Evolutionary conservation across 92 coral and sea anemone species (phyloP), one percentile per base, ranked within the genome.

Genomic region (Chrysogorgia sp.): DNA sequence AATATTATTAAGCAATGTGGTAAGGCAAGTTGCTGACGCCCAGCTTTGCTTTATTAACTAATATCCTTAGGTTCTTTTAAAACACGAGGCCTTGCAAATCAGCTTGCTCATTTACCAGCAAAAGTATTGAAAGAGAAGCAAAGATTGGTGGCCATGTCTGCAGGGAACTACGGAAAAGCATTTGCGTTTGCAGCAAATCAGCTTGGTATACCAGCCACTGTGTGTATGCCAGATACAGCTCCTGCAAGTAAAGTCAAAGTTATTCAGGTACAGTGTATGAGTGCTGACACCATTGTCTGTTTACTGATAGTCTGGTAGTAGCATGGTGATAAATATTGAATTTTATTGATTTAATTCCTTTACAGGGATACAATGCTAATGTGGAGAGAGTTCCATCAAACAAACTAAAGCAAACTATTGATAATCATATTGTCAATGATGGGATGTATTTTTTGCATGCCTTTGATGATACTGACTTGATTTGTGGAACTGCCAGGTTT

Each of bases 111-210:
- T 40, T 62, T 88, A n/a, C 90, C 92, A 7, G 20, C 83, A 25
- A 86, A 62, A 58, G 59, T 70, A 33, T 63, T 70, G 21, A 23
- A 48, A 25, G 67, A 61, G 56, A 82, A 74, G 50, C 76, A 74
- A 63, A 80, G 87, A 71, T 84, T 88, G 49, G 77, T 88, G 3
- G 61, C 92, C 31, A 88, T 88, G 90, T 88, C 92, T 63, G 92
- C 92, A 77, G 92, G 92, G 49, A 88, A 88, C 59, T 88, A 88
- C 77, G 92, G 92, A 34, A 88, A 88, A 60, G 92, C 90, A 34
- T 85, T 85, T 48, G 89, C 92, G 17, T 79, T 58, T 77, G 87
- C 84, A 2, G 37, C 87, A 40, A 82, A 82, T 62, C 59, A 82
- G 32, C 87, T 69, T 41, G 82, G 86, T 34, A 48, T 85, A 23